Percentiles rank a stretch among this genome's conserved stretches.
Evolutionary conservation across 2,888 invertebrate species (phyloP).

Genomic region (Pheosia tremula): DNA sequence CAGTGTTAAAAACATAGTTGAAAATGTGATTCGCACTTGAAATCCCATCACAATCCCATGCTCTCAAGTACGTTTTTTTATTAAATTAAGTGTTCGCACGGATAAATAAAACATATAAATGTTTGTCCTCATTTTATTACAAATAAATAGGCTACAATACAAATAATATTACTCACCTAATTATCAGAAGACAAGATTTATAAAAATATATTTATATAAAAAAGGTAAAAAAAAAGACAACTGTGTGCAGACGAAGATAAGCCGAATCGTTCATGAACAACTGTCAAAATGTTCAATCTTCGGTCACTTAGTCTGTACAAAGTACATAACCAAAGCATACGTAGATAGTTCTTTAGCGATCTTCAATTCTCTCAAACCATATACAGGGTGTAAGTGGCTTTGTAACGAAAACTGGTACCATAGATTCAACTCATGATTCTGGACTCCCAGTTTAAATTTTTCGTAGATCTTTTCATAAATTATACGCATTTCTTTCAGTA

Average conservation of each 20-base stretch:
- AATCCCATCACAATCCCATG: no score
- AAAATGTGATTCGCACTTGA: no score
- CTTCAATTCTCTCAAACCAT: conserved; percentile 4
- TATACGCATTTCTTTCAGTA: no score
- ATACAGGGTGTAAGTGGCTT: neutral
- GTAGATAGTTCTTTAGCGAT: conserved; percentile 37
- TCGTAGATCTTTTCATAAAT: no score
- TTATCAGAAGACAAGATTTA: conserved; percentile 42
- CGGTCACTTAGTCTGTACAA: no score
- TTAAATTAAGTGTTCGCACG: no score
- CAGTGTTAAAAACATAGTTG: neutral
- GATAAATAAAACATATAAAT: neutral
- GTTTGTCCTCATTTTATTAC: conserved; percentile 59
- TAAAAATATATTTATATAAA: conserved; percentile 44
- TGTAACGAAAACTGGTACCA: no score
- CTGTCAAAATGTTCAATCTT: no score
- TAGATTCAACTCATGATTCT: no score
- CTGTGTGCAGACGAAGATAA: conserved; percentile 34
- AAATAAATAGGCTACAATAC: conserved; percentile 75
- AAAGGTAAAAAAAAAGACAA: conserved; percentile 38
- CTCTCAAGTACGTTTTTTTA: no score
- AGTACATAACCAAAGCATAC: neutral
- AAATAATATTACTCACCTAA: conserved; percentile 58
- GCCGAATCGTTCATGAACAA: no score
- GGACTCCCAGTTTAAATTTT: no score